phyloP scores from a whole-genome alignment of 2,888 invertebrate genomes.

The Hoplodrina blanda region DNA sequence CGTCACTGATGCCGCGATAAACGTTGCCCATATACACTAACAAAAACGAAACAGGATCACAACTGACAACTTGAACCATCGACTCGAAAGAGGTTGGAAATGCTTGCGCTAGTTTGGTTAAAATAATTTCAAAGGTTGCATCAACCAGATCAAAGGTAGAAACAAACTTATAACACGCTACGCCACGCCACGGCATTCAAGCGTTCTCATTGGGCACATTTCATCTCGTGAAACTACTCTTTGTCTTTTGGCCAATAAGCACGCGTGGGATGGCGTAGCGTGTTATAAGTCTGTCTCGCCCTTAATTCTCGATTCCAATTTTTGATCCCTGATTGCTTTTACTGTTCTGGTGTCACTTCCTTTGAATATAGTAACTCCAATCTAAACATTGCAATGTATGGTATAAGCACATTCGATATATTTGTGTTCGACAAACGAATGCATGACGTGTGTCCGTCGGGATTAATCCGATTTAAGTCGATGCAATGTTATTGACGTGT shows the following conservation, averaged over 20 bases:
- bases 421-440: slow-evolving; percentile 40
- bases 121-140: slow-evolving; percentile 17
- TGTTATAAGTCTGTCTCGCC: too few species aligned
- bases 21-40: too few species aligned
- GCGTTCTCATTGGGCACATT: too few species aligned
- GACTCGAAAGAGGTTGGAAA: background rate
- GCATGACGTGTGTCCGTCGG: slow-evolving; percentile 54
- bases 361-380: slow-evolving; percentile 38
- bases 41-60: too few species aligned
- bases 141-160: background rate
- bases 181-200: too few species aligned
- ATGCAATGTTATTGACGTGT: slow-evolving; percentile 65
- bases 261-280: too few species aligned
- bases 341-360: slow-evolving; percentile 21
- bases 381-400: slow-evolving; percentile 24
- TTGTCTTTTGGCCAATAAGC: too few species aligned
- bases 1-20: too few species aligned
- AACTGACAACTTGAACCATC: too few species aligned
- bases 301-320: slow-evolving; percentile 9
- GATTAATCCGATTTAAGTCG: slow-evolving; percentile 65
- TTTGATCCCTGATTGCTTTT: slow-evolving; percentile 7
- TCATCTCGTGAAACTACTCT: too few species aligned
- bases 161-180: too few species aligned
- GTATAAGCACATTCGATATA: slow-evolving; percentile 32
- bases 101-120: background rate